Base-by-base conservation (phyloP, 2,797 vertebrate genomes). In the Poecile montanus region DNA sequence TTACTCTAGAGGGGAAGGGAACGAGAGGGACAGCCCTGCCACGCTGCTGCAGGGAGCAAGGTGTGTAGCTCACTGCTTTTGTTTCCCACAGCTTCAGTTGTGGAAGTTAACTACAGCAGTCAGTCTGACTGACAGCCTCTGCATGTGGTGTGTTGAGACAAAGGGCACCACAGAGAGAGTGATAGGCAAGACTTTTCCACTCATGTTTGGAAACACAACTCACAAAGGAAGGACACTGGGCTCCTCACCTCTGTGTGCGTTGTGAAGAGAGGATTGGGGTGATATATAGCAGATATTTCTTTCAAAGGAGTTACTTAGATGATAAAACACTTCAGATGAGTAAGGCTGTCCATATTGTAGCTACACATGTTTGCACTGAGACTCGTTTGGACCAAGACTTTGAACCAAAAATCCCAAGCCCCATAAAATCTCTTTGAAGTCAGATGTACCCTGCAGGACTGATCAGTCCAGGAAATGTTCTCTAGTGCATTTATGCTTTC, bases 1-100 rank as follows among this genome's bases (percentile, higher is more conserved):
- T 2, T 29, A 8, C 40, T 58, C 0, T 0, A 14, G 44, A 67
- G 18, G 21, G 5, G 6, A 56, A 34, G 36, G 15, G 17, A 44
- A 61, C 51, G 20, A 36, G 15, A 23, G 20, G 30, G 20, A 38
- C 30, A 75, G 42, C 20, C 32, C 53, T 26, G 51, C 26, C 26
- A 1, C 12, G 32, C 38, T 66, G 72, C 32, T 56, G 29, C 2
- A 4, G 17, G 26, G 29, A 79, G 9, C 30, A 74, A 38, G 54
- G 36, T 1, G 0, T 32, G 14, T 2, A 47, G 78, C 29, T 87
- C 75, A 11, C 25, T 75, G n/a, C 19, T 70, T 26, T 26, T 60
- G 19, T 32, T 48, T 74, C 25, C 42, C 58, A 10, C 16, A 36
- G 8, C 30, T 36, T 78, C 50, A 38, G 11, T 3, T 40, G 50